A percentile compares a stretch with the other conserved stretches of the same genome.
phyloP scores from a whole-genome alignment of 1,140 invertebrate species.

The Drosophila trapezifrons region DNA sequence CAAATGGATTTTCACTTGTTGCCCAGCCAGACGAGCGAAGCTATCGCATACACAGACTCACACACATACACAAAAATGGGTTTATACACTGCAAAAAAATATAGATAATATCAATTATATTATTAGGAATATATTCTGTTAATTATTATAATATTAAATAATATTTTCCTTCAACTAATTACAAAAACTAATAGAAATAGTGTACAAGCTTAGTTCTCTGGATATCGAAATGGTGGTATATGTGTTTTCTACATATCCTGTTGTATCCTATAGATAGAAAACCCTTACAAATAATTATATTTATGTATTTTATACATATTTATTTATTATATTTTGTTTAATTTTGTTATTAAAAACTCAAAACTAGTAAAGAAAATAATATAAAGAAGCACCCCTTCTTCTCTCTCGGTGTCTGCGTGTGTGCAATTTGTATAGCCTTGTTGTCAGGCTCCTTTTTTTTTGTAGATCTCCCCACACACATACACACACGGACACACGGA shows the following conservation, averaged over 20 bases:
- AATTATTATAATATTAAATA: too few species aligned
- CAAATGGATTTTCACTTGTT: constrained; percentile 82
- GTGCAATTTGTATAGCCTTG: constrained; percentile 68
- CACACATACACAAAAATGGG: constrained; percentile 6
- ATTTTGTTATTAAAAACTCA: too few species aligned
- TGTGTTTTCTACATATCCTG: too few species aligned
- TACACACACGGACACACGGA: not conserved
- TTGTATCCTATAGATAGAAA: too few species aligned
- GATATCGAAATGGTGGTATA: too few species aligned
- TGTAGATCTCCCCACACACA: constrained; percentile 38
- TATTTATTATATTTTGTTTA: too few species aligned
- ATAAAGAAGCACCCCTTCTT: not conserved
- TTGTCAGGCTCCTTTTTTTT: constrained; percentile 74
- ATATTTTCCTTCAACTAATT: too few species aligned
- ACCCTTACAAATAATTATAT: too few species aligned
- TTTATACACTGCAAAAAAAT: not conserved
- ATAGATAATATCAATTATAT: not conserved
- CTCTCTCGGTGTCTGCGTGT: constrained; percentile 15
- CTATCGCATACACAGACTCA: constrained; percentile 32
- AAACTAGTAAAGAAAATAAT: not conserved
- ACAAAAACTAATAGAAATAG: too few species aligned
- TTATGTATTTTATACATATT: too few species aligned
- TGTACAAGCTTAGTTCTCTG: not conserved
- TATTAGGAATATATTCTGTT: not conserved
- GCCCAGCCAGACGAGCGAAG: constrained; percentile 53